Evolutionary conservation across 2,113 vertebrate genomes (phyloP), one percentile per base, ranked within the genome.

Genomic region (Ictalurus punctatus): DNA sequence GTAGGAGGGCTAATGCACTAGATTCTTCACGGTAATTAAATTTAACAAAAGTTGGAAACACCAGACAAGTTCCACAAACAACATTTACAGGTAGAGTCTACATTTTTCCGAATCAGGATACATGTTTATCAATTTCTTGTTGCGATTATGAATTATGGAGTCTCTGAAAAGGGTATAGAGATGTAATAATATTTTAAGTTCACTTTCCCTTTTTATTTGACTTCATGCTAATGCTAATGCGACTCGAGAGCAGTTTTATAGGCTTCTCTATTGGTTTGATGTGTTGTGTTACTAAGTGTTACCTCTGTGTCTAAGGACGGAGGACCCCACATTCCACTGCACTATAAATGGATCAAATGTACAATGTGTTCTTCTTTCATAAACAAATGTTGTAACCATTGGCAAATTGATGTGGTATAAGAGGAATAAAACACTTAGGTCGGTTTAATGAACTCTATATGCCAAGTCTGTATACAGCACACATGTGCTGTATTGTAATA

Each of bases 11-110:
- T 40, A 61, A 59, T 23, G 27, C 52, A 54, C 21, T 63, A 56
- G 48, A 67, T 76, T 89, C 84, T 86, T 85, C 65, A 34, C 23
- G 48, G 30, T 81, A 65, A 89, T 82, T 71, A 40, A 34, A 74
- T 85, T 37, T 19, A 76, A 21, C n/a, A 44, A 16, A 78, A 78
- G 30, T 27, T 87, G n/a, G 12, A 48, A 44, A 52, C 65, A 54
- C 63, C 27, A 56, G 5, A 63, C 19, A 67, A 34, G 48, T 69
- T 87, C 48, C 44, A 82, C 16, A 71, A 73, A 13, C 30, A 54
- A 4, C 16, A 71, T 58, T 69, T 71, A 27, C 14, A 87, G 27
- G 7, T 8, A 80, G n/a, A 81, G 6, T 34, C 34, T 48, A 17
- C 27, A 58, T 40, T 9, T 58, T 71, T 14, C 14, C 17, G 30